These are phyloP conservation scores for Drosophila kohkoa DNA, from an alignment of 1,140 invertebrate genomes.

Conservation along the genomic window DNA sequence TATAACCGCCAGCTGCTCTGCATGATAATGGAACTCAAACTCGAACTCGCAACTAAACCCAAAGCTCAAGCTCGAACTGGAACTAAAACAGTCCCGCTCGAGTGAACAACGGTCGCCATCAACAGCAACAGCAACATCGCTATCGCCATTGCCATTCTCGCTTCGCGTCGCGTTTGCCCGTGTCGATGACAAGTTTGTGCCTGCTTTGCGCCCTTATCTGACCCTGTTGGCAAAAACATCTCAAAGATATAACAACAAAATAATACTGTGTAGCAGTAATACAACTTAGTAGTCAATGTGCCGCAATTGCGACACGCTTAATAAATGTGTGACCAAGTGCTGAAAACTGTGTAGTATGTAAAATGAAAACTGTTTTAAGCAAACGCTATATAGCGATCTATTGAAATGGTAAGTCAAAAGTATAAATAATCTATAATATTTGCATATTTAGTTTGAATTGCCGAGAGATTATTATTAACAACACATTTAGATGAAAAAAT, in stretches of 20 bases:
- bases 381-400: slow-evolving; percentile 2
- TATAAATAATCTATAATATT: neutral
- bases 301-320: slow-evolving; percentile 22
- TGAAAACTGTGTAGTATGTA: slow-evolving; percentile 49
- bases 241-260: slow-evolving; percentile 29
- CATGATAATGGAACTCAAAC: slow-evolving; percentile 50
- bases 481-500: too few species aligned
- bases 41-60: neutral
- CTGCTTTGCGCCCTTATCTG: slow-evolving; percentile 46
- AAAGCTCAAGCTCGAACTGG: slow-evolving; percentile 40
- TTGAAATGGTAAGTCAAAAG: slow-evolving; percentile 41
- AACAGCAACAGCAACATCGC: slow-evolving; percentile 29
- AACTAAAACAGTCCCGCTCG: slow-evolving; percentile 59
- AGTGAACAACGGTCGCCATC: slow-evolving; percentile 64
- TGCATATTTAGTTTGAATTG: too few species aligned
- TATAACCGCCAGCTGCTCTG: slow-evolving; percentile 48
- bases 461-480: too few species aligned
- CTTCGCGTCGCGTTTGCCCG: slow-evolving; percentile 62
- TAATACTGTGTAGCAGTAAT: slow-evolving; percentile 33
- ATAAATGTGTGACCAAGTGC: slow-evolving; percentile 49
- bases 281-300: slow-evolving; percentile 41
- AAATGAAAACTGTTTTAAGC: slow-evolving; percentile 21
- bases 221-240: slow-evolving; percentile 49
- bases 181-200: slow-evolving; percentile 48
- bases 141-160: slow-evolving; percentile 43